These are phyloP conservation scores for Tapirus indicus DNA, from an alignment of 2,797 vertebrate species.

Conservation along the genomic window DNA sequence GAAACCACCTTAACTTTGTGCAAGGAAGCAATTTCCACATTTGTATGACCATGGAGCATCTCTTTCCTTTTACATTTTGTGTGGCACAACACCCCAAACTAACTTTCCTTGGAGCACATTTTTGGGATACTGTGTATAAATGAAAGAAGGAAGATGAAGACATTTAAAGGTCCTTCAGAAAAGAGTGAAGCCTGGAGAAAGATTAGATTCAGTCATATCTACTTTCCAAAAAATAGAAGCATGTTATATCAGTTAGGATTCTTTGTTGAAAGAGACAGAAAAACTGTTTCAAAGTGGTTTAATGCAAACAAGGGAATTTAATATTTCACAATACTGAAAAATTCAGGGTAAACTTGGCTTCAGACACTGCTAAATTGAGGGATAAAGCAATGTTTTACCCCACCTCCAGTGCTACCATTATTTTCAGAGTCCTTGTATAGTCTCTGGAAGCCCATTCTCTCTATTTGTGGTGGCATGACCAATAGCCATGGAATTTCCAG, in stretches of 20 bases:
- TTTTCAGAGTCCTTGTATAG: not conserved
- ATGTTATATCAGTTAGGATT: not conserved
- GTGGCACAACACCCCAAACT: not conserved
- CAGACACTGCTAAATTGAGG: not conserved
- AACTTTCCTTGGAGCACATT: not conserved
- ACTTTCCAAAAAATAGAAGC: conserved; percentile 32
- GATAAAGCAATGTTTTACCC: not conserved
- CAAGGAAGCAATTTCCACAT: conserved; percentile 4
- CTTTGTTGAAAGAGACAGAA: not conserved
- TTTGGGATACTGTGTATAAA: not conserved
- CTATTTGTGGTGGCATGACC: accelerated
- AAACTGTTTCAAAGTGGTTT: not conserved
- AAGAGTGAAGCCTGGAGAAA: not conserved
- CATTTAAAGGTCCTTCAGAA: not conserved
- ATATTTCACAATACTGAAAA: conserved; percentile 11
- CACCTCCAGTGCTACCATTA: not conserved
- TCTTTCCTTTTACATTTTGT: not conserved
- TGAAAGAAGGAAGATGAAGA: not conserved
- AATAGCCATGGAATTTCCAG: not conserved
- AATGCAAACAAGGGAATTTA: not conserved
- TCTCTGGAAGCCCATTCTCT: not conserved
- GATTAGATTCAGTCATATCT: not conserved
- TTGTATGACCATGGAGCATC: not conserved
- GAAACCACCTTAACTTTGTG: not conserved
- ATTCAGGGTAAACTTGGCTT: not conserved